These are phyloP conservation scores for Eupithecia centaureata DNA, from an alignment of 2,888 invertebrate genomes.

Conservation along the genomic window DNA sequence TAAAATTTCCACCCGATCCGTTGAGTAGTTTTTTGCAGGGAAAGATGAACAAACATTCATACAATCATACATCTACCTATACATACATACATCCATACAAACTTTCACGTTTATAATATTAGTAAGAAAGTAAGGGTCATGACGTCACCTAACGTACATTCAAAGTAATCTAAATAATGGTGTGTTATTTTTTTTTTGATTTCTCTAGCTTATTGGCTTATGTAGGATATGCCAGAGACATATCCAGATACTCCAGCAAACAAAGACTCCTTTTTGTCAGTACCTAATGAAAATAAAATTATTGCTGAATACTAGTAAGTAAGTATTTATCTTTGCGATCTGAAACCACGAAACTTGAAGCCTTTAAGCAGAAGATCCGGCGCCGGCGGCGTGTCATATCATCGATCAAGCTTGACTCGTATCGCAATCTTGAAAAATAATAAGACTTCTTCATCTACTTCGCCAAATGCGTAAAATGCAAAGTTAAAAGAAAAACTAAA, in stretches of 20 bases:
- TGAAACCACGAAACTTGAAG: neutral
- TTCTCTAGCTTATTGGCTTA: no score
- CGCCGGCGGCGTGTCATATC: conserved; percentile 26
- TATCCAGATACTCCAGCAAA: neutral
- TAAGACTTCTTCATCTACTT: neutral
- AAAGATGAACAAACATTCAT: no score
- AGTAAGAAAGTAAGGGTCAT: no score
- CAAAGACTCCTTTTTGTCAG: neutral
- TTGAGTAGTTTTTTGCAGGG: no score
- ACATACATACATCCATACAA: no score
- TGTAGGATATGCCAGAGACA: neutral
- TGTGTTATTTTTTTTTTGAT: no score
- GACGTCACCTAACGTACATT: no score
- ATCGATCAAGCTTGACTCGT: conserved; percentile 18
- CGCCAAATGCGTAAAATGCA: neutral
- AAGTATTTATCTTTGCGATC: neutral
- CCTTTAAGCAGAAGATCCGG: conserved; percentile 8
- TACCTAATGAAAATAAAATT: neutral
- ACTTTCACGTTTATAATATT: no score
- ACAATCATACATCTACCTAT: no score
- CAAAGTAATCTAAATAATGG: no score
- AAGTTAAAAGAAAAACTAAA: no score
- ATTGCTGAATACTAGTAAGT: neutral
- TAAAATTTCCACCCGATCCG: no score
- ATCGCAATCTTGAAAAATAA: conserved; percentile 16